Percentiles rank a stretch among this genome's conserved stretches.
Evolutionary conservation across 2,888 invertebrate species (phyloP).

Genomic region (Heliconius hortense): DNA sequence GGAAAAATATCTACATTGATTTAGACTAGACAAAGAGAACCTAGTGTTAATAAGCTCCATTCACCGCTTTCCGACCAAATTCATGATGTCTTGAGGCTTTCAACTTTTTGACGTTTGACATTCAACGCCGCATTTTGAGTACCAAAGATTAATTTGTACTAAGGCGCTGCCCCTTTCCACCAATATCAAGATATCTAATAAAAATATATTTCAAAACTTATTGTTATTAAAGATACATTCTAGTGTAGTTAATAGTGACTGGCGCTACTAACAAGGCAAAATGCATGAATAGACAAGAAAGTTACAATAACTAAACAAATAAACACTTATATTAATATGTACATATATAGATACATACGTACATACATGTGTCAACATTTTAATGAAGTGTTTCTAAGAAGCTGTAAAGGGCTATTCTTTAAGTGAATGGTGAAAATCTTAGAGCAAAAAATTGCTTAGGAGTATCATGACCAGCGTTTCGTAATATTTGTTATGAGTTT

Average conservation of each 20-base stretch:
- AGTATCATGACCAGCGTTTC: background rate
- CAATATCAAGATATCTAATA: background rate
- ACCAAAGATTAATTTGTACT: too few relatives aligned
- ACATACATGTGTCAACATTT: constrained; percentile 29
- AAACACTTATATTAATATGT: background rate
- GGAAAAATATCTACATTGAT: too few relatives aligned
- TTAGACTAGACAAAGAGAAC: too few relatives aligned
- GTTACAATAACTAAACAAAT: background rate
- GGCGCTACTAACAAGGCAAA: background rate
- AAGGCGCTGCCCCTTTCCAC: too few relatives aligned
- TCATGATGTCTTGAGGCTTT: too few relatives aligned
- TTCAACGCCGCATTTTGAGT: too few relatives aligned
- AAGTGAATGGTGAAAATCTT: constrained; percentile 33
- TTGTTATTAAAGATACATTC: background rate
- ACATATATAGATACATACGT: constrained; percentile 11
- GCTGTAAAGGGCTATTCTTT: constrained; percentile 27
- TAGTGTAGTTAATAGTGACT: background rate
- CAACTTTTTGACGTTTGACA: too few relatives aligned
- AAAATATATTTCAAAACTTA: background rate
- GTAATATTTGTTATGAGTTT: background rate
- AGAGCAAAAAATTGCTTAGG: background rate
- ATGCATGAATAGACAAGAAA: background rate
- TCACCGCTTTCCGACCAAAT: too few relatives aligned
- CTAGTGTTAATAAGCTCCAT: too few relatives aligned
- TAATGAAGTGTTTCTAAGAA: constrained; percentile 36